A percentile compares a stretch with the other conserved stretches of the same genome.
Conservation (phyloP, 2,797 vertebrate species). For the Danio aesculapii region DNA sequence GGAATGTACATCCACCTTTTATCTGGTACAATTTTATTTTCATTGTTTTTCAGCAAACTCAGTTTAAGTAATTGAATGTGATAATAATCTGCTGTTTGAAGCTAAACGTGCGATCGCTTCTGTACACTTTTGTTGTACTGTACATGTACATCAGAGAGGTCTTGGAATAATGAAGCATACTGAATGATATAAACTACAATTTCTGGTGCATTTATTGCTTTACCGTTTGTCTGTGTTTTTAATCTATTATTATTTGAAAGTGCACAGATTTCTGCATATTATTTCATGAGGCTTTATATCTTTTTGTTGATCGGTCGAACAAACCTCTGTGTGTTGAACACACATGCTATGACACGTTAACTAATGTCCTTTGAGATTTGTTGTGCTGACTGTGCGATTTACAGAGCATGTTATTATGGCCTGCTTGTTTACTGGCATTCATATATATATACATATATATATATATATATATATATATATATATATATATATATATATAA, state of each 20-base stretch:
- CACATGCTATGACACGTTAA: constrained; percentile 27
- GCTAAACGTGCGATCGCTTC: neutral
- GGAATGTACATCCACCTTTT: constrained; percentile 19
- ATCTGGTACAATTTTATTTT: constrained; percentile 47
- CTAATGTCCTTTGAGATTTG: constrained; percentile 16
- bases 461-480: too few relatives aligned
- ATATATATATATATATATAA: too few relatives aligned
- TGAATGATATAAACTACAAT: neutral
- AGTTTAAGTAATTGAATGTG: neutral
- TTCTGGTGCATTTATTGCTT: neutral
- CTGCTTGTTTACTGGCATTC: neutral
- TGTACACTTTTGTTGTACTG: neutral
- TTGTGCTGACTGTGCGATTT: constrained; percentile 22
- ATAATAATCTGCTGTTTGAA: neutral
- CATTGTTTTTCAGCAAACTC: neutral
- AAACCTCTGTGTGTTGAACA: constrained; percentile 5
- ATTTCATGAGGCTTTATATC: neutral
- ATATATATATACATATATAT: too few relatives aligned
- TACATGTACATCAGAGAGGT: neutral
- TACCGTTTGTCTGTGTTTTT: neutral
- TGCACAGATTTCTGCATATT: neutral
- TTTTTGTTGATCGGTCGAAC: neutral
- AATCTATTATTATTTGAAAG: constrained; percentile 16
- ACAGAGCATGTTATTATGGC: neutral
- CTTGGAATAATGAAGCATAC: neutral